These are phyloP conservation scores for Zosterops hypoxanthus DNA, from an alignment of 2,113 vertebrate species.

Conservation along the genomic window DNA sequence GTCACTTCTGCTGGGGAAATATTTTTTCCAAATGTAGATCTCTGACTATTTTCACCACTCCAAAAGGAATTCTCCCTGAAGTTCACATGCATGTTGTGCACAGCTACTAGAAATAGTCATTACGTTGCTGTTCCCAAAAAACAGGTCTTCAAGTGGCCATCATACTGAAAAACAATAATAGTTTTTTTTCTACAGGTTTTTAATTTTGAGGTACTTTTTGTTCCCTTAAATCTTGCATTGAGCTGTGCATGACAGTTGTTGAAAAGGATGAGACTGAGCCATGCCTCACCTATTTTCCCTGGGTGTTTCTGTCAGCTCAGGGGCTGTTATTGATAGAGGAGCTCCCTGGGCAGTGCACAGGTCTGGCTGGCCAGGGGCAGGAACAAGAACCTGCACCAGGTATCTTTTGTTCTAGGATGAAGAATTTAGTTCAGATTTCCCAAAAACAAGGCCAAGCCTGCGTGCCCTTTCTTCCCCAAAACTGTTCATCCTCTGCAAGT, in stretches of 20 bases:
- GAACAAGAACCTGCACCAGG: not conserved
- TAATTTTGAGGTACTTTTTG: not conserved
- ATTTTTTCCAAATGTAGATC: conserved; percentile 18
- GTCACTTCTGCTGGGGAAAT: not conserved
- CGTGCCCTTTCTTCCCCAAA: not conserved
- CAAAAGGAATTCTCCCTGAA: not conserved
- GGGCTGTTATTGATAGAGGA: not conserved
- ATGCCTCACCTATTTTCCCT: not conserved
- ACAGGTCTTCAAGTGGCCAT: not conserved
- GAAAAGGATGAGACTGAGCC: not conserved
- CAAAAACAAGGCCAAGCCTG: not conserved
- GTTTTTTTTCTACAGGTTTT: not conserved
- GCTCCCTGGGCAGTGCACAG: not conserved
- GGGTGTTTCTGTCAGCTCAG: not conserved
- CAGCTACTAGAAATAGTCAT: not conserved
- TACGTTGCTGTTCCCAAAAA: not conserved
- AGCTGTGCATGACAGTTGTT: not conserved
- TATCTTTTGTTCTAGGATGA: not conserved
- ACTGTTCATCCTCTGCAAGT: not conserved
- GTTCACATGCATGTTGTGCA: not conserved
- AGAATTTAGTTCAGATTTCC: not conserved
- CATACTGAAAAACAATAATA: not conserved
- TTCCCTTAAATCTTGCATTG: not conserved
- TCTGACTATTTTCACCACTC: not conserved
- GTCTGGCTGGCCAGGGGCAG: not conserved